A percentile compares a stretch with the other conserved stretches of the same genome.
phyloP scores from a whole-genome alignment of 2,888 invertebrate species.

The Leucophora obtusa region DNA sequence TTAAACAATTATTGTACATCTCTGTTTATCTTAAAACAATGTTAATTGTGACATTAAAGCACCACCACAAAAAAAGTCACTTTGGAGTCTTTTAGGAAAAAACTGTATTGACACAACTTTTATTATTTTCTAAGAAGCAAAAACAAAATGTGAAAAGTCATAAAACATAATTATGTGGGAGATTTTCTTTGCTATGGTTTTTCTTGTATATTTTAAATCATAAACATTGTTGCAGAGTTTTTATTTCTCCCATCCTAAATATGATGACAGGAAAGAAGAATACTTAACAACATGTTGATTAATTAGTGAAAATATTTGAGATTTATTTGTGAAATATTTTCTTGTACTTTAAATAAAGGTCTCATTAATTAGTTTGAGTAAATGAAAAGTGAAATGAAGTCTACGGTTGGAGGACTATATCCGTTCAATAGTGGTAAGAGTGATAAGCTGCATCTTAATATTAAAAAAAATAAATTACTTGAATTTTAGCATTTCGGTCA shows the following conservation, averaged over 20 bases:
- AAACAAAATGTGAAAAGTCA: constrained; percentile 27
- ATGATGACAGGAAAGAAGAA: constrained; percentile 22
- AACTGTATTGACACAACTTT: constrained; percentile 47
- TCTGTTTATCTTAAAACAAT: constrained; percentile 18
- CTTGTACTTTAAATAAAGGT: neutral
- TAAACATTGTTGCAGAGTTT: constrained; percentile 40
- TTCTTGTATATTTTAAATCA: constrained; percentile 12
- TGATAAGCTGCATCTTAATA: no score
- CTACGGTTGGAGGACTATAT: neutral
- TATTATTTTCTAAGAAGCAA: constrained; percentile 24
- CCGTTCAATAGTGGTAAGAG: no score
- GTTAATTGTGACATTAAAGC: constrained; percentile 45
- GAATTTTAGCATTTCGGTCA: no score
- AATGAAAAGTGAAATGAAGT: neutral
- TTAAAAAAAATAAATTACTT: no score
- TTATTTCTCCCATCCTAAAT: constrained; percentile 5
- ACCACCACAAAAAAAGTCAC: constrained; percentile 4
- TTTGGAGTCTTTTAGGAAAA: neutral
- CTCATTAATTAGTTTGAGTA: neutral
- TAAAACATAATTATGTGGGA: constrained; percentile 62
- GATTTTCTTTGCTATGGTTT: constrained; percentile 29
- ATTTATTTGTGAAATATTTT: constrained; percentile 66
- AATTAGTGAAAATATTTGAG: constrained; percentile 67
- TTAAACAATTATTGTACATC: neutral
- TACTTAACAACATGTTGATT: constrained; percentile 58